Percentiles rank a stretch among this genome's conserved stretches.
Conservation (phyloP, 2,113 vertebrate genomes). For the Ranitomeya imitator region DNA sequence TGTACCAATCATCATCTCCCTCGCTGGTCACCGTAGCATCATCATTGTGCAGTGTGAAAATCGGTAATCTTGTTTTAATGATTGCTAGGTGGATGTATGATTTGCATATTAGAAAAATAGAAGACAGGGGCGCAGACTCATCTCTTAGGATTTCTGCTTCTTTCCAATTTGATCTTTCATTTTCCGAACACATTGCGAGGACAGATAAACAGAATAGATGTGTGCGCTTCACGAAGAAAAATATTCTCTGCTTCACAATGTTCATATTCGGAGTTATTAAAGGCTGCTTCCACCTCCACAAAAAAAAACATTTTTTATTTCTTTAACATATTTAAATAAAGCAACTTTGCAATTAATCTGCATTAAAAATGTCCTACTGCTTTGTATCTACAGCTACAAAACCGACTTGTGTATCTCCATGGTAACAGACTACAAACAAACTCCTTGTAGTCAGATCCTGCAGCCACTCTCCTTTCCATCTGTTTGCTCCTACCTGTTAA, state of each 20-base stretch:
- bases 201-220: background rate
- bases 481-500: too few relatives aligned
- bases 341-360: too few relatives aligned
- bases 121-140: background rate
- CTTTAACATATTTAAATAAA: too few relatives aligned
- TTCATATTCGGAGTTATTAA: background rate
- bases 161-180: background rate
- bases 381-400: too few relatives aligned
- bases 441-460: too few relatives aligned
- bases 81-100: slow-evolving; percentile 24
- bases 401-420: too few relatives aligned
- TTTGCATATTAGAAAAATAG: slow-evolving; percentile 4
- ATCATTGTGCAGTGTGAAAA: slow-evolving; percentile 12
- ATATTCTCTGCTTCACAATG: background rate
- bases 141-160: background rate
- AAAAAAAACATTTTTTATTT: too few relatives aligned
- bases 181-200: background rate
- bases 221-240: background rate
- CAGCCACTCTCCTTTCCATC: too few relatives aligned
- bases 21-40: background rate
- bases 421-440: too few relatives aligned
- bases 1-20: background rate
- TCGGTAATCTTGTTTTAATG: background rate
- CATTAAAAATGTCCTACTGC: too few relatives aligned
- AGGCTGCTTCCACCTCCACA: too few relatives aligned